Evolutionary conservation across 1,140 invertebrate species (phyloP), one percentile per base, ranked within the genome.

Genomic region (Drosophila lini): DNA sequence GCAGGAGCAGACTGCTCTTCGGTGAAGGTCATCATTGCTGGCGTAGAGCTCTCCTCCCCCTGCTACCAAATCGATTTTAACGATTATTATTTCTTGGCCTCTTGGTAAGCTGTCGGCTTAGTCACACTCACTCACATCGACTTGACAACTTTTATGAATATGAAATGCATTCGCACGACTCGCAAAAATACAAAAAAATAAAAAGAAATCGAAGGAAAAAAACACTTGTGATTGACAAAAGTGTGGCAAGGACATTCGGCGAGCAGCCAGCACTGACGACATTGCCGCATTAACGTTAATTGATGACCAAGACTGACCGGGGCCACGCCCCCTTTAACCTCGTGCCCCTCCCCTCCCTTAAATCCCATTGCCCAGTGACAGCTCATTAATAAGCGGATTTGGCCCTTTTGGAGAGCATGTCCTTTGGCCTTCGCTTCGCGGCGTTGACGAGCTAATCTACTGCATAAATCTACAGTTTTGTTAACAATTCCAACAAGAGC

Each of bases 301-400:
- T 88, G 83, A 88, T 88, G 83, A 80, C 80, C 80, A 50, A 76
- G 62, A 64, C 19, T 64, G 73, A 75, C 60, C 62, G 38, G 50
- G 16, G 67, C 36, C 45, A 31, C 50, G 34, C 28, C 64, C 42
- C 50, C 52, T 25, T 34, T 61, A 41, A 36, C 31, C 64, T 31
- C 55, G 64, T 32, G 25, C 15, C 25, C 15, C 55, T 10, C n/a
- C 25, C 32, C 19, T 2, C 5, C 13, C 7, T 32, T 34, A n/a
- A 38, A 15, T 11, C 31, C 63, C 62, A 45, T 32, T 40, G 47
- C 13, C 60, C 38, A 38, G 71, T 82, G 83, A 88, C 84, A 86
- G 83, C 80, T 88, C 83, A 86, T 86, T 86, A 86, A 86, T 86
- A 86, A 83, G 62, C 80, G 83, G 83, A 86, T 86, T 88, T 86